Evolutionary conservation across 2,113 vertebrate species (phyloP), one percentile per base, ranked within the genome.

Genomic region (Campylorhamphus procurvoides): DNA sequence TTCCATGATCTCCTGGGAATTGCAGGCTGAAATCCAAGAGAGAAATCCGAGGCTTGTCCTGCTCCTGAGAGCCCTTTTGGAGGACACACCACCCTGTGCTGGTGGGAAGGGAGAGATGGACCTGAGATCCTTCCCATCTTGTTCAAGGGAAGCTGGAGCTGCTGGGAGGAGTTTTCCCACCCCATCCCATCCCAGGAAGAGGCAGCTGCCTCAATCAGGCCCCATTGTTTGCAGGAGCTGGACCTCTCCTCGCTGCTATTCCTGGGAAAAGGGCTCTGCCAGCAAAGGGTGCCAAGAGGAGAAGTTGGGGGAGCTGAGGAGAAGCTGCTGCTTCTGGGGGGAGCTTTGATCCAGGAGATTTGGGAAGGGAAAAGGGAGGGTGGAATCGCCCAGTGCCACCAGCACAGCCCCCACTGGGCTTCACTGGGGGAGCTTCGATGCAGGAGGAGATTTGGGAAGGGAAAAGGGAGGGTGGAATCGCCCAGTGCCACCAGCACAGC

Each of bases 171-270:
- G 58, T 88, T 60, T 80, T 42, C 33, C 37, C 24, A 63, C 76
- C 74, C 52, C 53, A 40, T 39, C 33, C 37, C 24, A 63, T 80
- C 74, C 52, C 53, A 7, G 18, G 78, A 33, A 93, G 18, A 67
- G 58, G 82, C 88, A 90, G 74, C 90, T 95, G 94, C 55, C 37
- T 88, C 66, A 64, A 69, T 95, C 91, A 69, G 75, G 83, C 72
- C 3, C 40, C 86, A 83, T 95, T 86, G 91, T 96, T 52, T 42
- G 74, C 20, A 6, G 28, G 81, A 87, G 47, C 67, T 87, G 94
- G 85, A 94, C 92, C 56, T 72, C 52, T 9, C 18, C 56, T 19
- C 3, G 12, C 25, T 39, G 67, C 89, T 85, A 52, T 92, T 96
- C 83, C 86, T 52, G 86, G 71, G 27, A 56, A 2, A 7, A 3